phyloP scores from a whole-genome alignment of 2,888 invertebrate species.

The Tuberolachnus salignus region DNA sequence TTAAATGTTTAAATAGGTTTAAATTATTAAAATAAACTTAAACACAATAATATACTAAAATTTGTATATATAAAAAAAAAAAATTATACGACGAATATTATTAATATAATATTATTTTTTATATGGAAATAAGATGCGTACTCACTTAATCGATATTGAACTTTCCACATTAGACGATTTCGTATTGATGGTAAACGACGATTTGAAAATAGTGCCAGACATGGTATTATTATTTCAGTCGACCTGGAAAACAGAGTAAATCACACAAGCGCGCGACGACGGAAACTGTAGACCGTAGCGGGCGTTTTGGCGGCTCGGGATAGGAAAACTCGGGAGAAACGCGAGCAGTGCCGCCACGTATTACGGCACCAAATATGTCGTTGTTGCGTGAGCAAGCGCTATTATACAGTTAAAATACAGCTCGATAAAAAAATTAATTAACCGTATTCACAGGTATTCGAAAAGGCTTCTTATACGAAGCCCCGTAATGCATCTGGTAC shows the following conservation, averaged over 20 bases:
- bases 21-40: too few species aligned
- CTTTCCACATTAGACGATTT: slow-evolving; percentile 38
- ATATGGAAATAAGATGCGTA: background rate
- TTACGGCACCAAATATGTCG: background rate
- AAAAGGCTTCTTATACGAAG: slow-evolving; percentile 22
- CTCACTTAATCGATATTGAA: slow-evolving; percentile 49
- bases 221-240: slow-evolving; percentile 1
- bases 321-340: slow-evolving; percentile 37
- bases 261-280: slow-evolving; percentile 10
- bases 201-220: slow-evolving; percentile 49
- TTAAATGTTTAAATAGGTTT: too few species aligned
- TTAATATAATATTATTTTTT: too few species aligned
- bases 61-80: too few species aligned
- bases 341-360: slow-evolving; percentile 24
- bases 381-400: background rate
- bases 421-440: too few species aligned
- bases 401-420: too few species aligned
- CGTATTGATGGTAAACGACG: slow-evolving; percentile 34
- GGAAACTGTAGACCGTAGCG: slow-evolving; percentile 29
- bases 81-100: background rate
- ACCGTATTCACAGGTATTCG: too few species aligned
- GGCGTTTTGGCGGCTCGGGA: slow-evolving; percentile 44
- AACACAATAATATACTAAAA: too few species aligned
- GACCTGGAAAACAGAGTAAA: slow-evolving; percentile 21
- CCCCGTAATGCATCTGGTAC: background rate